A percentile compares a stretch with the other conserved stretches of the same genome.
Conservation (phyloP, 2,797 vertebrate genomes). For the Scleropages formosus region DNA sequence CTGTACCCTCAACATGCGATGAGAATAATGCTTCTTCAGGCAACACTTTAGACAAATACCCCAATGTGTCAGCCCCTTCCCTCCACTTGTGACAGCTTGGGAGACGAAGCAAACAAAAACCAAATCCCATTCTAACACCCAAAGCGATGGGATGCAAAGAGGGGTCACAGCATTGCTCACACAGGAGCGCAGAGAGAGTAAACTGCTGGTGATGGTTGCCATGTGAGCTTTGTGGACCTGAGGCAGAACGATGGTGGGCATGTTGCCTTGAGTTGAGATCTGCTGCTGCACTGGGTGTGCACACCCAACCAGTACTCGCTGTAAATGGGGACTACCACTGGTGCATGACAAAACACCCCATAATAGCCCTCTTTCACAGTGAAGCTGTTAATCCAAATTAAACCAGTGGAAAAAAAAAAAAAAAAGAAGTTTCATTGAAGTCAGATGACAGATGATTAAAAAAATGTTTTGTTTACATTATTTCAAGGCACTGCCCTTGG, state of each 20-base stretch:
- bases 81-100: too few relatives aligned
- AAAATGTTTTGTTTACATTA: too few relatives aligned
- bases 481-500: too few relatives aligned
- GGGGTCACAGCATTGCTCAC: not conserved
- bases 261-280: not conserved
- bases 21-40: too few relatives aligned
- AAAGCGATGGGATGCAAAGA: not conserved
- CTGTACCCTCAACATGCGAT: too few relatives aligned
- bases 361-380: constrained; percentile 49
- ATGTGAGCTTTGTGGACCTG: not conserved
- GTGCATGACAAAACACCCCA: constrained; percentile 40
- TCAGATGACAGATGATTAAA: not conserved
- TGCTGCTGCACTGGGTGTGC: not conserved
- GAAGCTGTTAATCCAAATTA: constrained; percentile 20
- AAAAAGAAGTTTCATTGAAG: not conserved
- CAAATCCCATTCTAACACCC: not conserved
- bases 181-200: too few relatives aligned
- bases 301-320: constrained; percentile 7
- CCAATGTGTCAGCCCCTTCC: too few relatives aligned
- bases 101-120: not conserved
- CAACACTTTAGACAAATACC: too few relatives aligned
- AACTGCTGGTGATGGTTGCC: not conserved
- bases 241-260: too few relatives aligned
- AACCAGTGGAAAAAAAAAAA: not conserved
- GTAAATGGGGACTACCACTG: constrained; percentile 35